phyloP scores from a whole-genome alignment of 2,888 invertebrate genomes.

The Leptothorax acervorum region DNA sequence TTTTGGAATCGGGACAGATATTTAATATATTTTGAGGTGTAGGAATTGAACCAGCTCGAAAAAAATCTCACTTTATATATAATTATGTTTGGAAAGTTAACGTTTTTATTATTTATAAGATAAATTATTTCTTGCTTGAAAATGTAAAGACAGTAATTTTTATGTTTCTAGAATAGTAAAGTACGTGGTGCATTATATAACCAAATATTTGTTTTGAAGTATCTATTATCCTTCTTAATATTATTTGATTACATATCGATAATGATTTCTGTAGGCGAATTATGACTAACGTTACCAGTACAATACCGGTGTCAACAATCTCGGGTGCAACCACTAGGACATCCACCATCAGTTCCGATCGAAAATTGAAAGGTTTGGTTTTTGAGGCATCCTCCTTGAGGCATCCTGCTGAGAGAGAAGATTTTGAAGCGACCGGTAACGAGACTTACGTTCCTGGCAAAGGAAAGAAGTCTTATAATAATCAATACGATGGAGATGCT shows the following conservation, averaged over 20 bases:
- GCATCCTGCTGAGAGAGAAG: constrained; percentile 91
- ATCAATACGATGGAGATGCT: constrained; percentile 80
- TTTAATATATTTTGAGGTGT: background rate
- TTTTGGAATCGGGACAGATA: background rate
- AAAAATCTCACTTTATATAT: background rate
- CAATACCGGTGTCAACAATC: constrained; percentile 70
- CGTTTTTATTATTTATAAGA: background rate
- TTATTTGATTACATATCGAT: background rate
- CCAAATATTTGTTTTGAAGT: background rate
- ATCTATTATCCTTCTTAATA: background rate
- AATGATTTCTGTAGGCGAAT: constrained; percentile 73
- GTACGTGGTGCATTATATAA: background rate
- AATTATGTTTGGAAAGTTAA: background rate
- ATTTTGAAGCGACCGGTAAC: constrained; percentile 91
- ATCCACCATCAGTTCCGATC: constrained; percentile 77
- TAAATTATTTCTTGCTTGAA: background rate
- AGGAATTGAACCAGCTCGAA: background rate
- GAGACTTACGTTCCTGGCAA: constrained; percentile 87
- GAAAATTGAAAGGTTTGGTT: constrained; percentile 87
- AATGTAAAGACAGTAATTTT: background rate
- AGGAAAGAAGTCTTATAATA: constrained; percentile 83
- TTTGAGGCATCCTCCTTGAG: constrained; percentile 89
- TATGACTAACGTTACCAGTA: constrained; percentile 70
- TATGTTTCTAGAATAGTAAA: background rate
- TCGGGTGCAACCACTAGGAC: constrained; percentile 75